Evolutionary conservation across 2,888 invertebrate species (phyloP), one percentile per base, ranked within the genome.

Genomic region (Minunthozetes semirufus): DNA sequence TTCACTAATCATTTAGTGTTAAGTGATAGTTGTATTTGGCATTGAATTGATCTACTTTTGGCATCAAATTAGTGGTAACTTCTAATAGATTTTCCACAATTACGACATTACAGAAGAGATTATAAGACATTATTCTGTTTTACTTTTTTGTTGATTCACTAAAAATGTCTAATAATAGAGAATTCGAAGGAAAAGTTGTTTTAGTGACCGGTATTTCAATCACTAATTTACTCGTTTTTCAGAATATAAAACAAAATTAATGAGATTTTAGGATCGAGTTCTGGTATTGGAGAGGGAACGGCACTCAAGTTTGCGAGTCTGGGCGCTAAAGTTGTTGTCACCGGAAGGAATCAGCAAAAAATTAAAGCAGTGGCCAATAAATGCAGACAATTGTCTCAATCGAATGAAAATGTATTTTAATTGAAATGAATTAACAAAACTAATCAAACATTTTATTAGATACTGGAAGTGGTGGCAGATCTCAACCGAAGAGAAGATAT

Each of bases 211-310:
- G 59, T 59, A 59, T 22, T 59, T 19, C 17, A 19, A 3, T 50
- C 11, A 50, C 11, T 50, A 50, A 46, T 11, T 46, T 11, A 46
- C 9, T 46, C 9, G 46, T 15, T 46, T 46, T 46, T n/a, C 19
- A 19, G 5, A 50, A 50, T 50, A 46, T 50, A n/a, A n/a, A 4
- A 50, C 5, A 4, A 50, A 50, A n/a, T 50, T 50, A 33, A 33
- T 33, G 3, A 5, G 33, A 25, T 5, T 29, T 27, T 27, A 61
- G 70, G 70, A 6, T 46, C 46, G 15, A 70, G 42, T 48, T 70
- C 70, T 19, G 70, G 70, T 25, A 70, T 70, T 9, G 70, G 70
- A 9, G 70, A 70, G 22, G 70, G 46, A 48, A 70, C 22, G 9
- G 70, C 70, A 6, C 29, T 25, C 5, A 33, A 46, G 27, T 46